phyloP scores from a whole-genome alignment of 2,888 invertebrate genomes.

The Eupithecia abbreviata region DNA sequence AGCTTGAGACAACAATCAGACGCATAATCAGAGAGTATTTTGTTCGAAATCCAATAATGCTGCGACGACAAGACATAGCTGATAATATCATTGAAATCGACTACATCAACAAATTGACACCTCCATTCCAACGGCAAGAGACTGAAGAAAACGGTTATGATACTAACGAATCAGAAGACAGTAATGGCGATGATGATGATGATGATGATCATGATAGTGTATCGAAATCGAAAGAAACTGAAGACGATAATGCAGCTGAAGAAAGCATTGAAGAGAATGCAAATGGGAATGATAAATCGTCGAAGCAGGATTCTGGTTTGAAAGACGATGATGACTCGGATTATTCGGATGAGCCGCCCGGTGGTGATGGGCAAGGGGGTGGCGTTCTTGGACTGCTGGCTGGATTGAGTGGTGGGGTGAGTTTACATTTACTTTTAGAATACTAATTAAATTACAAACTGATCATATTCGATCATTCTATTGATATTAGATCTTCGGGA shows the following conservation, averaged over 20 bases:
- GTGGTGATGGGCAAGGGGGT: slow-evolving; percentile 77
- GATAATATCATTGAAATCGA: slow-evolving; percentile 65
- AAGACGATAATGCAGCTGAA: slow-evolving; percentile 54
- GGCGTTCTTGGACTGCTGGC: slow-evolving; percentile 75
- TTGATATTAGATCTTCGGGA: too few species aligned
- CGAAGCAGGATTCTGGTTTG: slow-evolving; percentile 54
- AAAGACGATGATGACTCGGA: slow-evolving; percentile 59
- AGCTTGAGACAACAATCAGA: slow-evolving; percentile 37
- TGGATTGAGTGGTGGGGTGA: slow-evolving; percentile 77
- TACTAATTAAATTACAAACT: background rate
- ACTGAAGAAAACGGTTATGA: slow-evolving; percentile 49
- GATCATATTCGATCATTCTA: background rate
- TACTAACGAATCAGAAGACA: slow-evolving; percentile 46
- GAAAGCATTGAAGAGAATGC: slow-evolving; percentile 55
- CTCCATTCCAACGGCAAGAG: slow-evolving; percentile 63
- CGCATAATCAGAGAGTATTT: slow-evolving; percentile 42
- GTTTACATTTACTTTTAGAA: slow-evolving; percentile 39
- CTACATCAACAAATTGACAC: slow-evolving; percentile 53
- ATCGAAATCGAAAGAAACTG: slow-evolving; percentile 28
- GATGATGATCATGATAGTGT: slow-evolving; percentile 33
- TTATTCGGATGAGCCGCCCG: slow-evolving; percentile 71
- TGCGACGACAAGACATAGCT: slow-evolving; percentile 53
- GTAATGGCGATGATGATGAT: slow-evolving; percentile 41
- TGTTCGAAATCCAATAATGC: slow-evolving; percentile 32
- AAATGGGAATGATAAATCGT: slow-evolving; percentile 47